Evolutionary conservation across 1,140 invertebrate species (phyloP), one percentile per base, ranked within the genome.

Genomic region (Rhynchophorus ferrugineus): DNA sequence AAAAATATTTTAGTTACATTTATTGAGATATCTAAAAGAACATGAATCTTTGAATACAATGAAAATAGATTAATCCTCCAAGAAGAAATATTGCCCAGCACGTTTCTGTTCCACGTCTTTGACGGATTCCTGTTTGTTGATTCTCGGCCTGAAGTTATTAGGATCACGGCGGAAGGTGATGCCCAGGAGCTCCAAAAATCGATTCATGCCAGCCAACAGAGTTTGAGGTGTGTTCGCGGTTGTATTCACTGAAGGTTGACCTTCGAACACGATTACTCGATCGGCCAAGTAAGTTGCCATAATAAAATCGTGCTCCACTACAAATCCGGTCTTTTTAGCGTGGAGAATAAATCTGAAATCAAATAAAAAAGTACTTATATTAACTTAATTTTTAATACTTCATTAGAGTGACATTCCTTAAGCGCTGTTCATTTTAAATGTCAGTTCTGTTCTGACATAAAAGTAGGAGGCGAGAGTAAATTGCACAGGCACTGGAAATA

Each of bases 301-400:
- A 46, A 99, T 99, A 67, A 99, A 99, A 80, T 99, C 97, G 83
- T 99, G 97, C 80, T 99, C 97, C 0, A 99, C 97, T 20, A 99
- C 87, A 72, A 99, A 99, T 20, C 95, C 97, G 19, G 96, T 99
- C 70, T 98, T 96, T 75, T 99, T 99, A 0, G 96, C 92, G 67
- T 99, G 96, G 33, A 99, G 76, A 71, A 99, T 97, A 69, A 97
- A 99, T 60, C 95, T 96, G 65, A 46, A 73, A 61, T 57, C 49
- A 54, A 57, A 46, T 19, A 37, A 24, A 16, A 20, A 16, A 34
- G 19, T 16, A 52, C n/a, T 17, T 44, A 11, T 52, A 13, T 44
- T 17, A 50, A n/a, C 3, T 36, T 36, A 36, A 34, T 39, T 1
- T 17, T 49, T 21, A 16, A 41, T n/a, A 22, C 11, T 21, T 11